phyloP scores from a whole-genome alignment of 1,140 invertebrate species.

The Cecropterus lyciades region DNA sequence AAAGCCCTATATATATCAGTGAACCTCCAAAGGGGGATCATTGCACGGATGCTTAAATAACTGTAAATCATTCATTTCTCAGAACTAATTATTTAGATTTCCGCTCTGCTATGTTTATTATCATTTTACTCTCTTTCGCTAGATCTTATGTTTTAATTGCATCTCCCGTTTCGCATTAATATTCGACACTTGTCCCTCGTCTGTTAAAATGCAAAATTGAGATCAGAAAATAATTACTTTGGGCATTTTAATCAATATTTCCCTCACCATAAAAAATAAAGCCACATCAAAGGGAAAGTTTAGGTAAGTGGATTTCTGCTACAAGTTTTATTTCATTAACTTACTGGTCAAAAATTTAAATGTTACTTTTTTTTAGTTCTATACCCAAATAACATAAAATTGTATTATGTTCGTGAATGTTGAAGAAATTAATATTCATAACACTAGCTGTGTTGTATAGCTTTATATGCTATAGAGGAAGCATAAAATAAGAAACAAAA shows the following conservation, averaged over 20 bases:
- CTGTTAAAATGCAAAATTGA: slow-evolving; percentile 10
- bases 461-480: no score
- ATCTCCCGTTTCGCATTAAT: slow-evolving; percentile 9
- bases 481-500: no score
- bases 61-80: no score
- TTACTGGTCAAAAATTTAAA: background rate
- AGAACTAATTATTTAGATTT: background rate
- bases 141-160: background rate
- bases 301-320: background rate
- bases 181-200: slow-evolving; percentile 8
- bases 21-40: no score
- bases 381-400: no score
- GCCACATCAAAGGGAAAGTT: slow-evolving; percentile 15
- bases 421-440: no score
- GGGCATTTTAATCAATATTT: background rate
- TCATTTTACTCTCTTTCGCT: background rate
- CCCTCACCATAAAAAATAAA: slow-evolving; percentile 3
- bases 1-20: no score
- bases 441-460: no score
- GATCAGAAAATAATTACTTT: slow-evolving; percentile 19
- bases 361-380: no score
- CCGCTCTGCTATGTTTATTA: background rate
- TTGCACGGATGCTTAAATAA: no score
- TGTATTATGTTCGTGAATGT: no score
- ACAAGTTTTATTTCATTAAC: background rate